A percentile compares a stretch with the other conserved stretches of the same genome.
Conservation (phyloP, 2,888 invertebrate genomes). For the Chironomus tentans region DNA sequence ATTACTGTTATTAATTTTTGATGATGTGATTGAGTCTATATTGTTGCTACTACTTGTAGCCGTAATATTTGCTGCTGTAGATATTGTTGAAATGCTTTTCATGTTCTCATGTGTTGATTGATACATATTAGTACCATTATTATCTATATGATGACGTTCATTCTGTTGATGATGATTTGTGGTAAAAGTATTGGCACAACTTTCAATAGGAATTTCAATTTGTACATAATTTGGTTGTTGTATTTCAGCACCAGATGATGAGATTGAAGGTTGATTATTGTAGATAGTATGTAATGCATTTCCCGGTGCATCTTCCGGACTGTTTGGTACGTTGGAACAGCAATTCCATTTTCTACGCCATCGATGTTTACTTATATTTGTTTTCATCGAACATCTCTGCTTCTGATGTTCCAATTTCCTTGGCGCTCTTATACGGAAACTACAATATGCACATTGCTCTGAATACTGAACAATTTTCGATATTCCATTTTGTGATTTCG, state of each 20-base stretch:
- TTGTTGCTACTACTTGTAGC: conserved; percentile 32
- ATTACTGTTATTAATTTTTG: conserved; percentile 28
- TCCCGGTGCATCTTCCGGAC: conserved; percentile 47
- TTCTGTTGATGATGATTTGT: neutral
- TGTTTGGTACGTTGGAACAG: conserved; percentile 50
- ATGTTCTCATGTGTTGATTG: neutral
- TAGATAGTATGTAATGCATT: conserved; percentile 41
- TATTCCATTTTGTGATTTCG: conserved; percentile 21
- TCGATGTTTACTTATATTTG: conserved; percentile 36
- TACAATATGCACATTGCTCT: conserved; percentile 42
- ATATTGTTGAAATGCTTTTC: neutral
- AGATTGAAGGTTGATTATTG: conserved; percentile 27
- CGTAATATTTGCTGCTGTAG: conserved; percentile 22
- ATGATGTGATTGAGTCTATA: conserved; percentile 36
- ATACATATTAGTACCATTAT: conserved; percentile 33
- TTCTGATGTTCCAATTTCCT: conserved; percentile 31
- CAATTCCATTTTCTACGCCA: conserved; percentile 51
- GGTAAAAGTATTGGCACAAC: conserved; percentile 22
- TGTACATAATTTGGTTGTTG: conserved; percentile 25
- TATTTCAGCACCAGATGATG: conserved; percentile 28
- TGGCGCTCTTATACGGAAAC: conserved; percentile 38
- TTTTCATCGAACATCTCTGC: conserved; percentile 36
- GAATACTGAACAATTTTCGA: conserved; percentile 36
- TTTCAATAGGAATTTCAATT: conserved; percentile 26
- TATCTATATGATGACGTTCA: neutral